phyloP scores from a whole-genome alignment of 2,888 invertebrate species.

The Macrophya alboannulata region DNA sequence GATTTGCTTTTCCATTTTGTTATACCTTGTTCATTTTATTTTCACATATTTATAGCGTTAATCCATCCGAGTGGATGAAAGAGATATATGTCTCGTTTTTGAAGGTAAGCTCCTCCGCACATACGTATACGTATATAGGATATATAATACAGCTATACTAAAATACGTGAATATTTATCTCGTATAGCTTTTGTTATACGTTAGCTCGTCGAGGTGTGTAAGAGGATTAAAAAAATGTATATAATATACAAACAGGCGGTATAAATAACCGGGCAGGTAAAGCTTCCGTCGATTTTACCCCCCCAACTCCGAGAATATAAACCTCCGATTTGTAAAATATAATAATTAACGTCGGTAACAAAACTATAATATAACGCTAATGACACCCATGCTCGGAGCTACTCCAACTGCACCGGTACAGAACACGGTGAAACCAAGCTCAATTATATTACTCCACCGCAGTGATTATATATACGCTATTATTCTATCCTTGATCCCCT shows the following conservation, averaged over 20 bases:
- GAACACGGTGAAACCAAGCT: background rate
- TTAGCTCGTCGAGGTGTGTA: slow-evolving; percentile 4
- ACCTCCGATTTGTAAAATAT: background rate
- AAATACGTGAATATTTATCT: slow-evolving; percentile 4
- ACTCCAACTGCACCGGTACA: background rate
- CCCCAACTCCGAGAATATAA: background rate
- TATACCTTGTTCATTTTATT: background rate
- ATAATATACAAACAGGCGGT: background rate
- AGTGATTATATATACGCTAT: slow-evolving; percentile 6
- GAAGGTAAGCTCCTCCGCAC: background rate
- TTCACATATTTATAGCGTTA: slow-evolving; percentile 4
- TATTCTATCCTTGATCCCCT: slow-evolving; percentile 26
- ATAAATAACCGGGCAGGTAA: slow-evolving; percentile 7
- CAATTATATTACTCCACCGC: slow-evolving; percentile 12
- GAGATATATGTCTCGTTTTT: background rate
- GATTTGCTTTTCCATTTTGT: background rate
- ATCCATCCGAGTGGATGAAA: background rate
- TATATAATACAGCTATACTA: background rate
- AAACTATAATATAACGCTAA: slow-evolving; percentile 34
- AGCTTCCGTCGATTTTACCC: background rate
- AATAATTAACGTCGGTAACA: slow-evolving; percentile 15
- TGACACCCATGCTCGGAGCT: background rate
- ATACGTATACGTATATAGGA: background rate
- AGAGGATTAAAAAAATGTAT: slow-evolving; percentile 1
- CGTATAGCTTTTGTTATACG: background rate